Evolutionary conservation across 2,113 vertebrate species (phyloP), one percentile per base, ranked within the genome.

Genomic region (Cyanoramphus novaezelandiae): DNA sequence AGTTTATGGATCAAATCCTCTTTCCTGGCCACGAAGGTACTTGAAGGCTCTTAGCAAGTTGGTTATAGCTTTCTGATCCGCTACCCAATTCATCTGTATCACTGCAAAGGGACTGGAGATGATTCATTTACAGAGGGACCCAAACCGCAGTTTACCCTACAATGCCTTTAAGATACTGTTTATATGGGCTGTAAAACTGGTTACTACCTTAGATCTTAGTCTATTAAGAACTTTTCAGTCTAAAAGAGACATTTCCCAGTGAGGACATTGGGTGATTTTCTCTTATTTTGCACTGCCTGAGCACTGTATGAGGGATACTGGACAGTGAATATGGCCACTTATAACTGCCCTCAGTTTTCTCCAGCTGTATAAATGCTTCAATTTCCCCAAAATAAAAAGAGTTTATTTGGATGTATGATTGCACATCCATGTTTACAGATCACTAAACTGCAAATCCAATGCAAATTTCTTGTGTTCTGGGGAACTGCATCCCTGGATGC

Each of bases 1-100:
- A 89, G 37, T 75, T 88, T 69, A 94, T 89, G 82, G 86, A 81
- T 88, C 75, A 88, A 88, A 84, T 84, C 88, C 68, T 90, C 55
- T 62, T 76, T 86, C 57, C 64, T 84, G 72, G 69, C 72, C 64
- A 86, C 64, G 82, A 41, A 31, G 35, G 43, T 44, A 68, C 68
- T 82, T 43, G 50, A 76, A 77, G 68, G 65, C 78, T 71, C 55
- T 85, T 64, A 60, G 37, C 49, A 83, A 49, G 33, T 0, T 74
- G 82, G 71, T 90, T 90, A 44, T 11, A 60, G 57, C 47, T 44
- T 75, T 91, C 82, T 90, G 76, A 84, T 88, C 93, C 71, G 57
- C 64, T 47, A 17, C 35, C 50, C 72, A 24, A 46, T 31, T 78
- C 57, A 71, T 23, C 76, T 77, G 64, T 63, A 52, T 33, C 50